Evolutionary conservation across 1,140 invertebrate genomes (phyloP), one percentile per base, ranked within the genome.

Genomic region (Lethrus apterus): DNA sequence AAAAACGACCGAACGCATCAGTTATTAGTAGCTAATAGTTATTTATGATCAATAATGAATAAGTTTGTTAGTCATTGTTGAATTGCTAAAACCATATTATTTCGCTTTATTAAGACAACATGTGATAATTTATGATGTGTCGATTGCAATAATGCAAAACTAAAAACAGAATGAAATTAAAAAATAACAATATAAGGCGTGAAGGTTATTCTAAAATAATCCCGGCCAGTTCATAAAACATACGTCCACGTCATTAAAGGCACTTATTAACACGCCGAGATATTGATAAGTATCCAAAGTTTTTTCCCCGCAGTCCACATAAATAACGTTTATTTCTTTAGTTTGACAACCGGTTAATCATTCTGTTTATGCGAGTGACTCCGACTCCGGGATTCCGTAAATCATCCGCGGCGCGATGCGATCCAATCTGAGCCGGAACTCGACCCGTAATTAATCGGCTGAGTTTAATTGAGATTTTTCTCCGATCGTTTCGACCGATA

Each of bases 281-380:
- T 64, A 64, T 64, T 64, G 62, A 64, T 64, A 64, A 64, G 60
- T 64, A 61, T 60, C 52, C 57, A 51, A 58, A 63, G 54, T 62
- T 61, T 56, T 58, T 58, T 54, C 52, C n/a, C 23, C 23, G 19
- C 55, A 49, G 51, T 59, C 59, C 57, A 58, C 47, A 64, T 64
- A 64, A 64, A 64, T 64, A 58, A 62, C 60, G 56, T 62, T 63
- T 63, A 63, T 63, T 63, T 60, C 61, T 63, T 62, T 63, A 62
- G 61, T 63, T 63, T 63, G 61, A 63, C 61, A 60, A 51, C 56
- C 59, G 53, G 59, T 63, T 63, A 63, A 62, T 63, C 61, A 63
- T 63, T 58, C 58, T 60, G 61, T 63, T 63, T 63, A 60, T 63
- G 61, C 61, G 56, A 63, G 55, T 61, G 61, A 63, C 56, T 63